phyloP scores from a whole-genome alignment of 2,797 vertebrate genomes.

The Crocodylus rhombifer region DNA sequence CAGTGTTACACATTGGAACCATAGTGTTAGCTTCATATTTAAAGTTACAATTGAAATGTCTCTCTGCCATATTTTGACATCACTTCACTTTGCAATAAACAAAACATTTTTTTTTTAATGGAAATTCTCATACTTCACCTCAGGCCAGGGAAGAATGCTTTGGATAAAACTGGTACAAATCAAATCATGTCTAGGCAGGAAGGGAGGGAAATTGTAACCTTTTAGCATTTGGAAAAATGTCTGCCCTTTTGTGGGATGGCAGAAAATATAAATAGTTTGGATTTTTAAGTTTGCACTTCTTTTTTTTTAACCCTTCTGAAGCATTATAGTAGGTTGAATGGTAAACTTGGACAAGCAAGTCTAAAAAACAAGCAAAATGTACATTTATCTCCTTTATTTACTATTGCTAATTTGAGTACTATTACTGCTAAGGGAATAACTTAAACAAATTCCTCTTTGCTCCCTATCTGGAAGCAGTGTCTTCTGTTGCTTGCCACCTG shows the following conservation, averaged over 20 bases:
- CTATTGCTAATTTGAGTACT: not conserved
- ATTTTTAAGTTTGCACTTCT: not conserved
- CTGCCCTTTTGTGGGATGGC: not conserved
- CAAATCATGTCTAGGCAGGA: not conserved
- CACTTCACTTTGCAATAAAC: not conserved
- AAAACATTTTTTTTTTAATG: slow-evolving; percentile 35
- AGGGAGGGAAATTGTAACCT: not conserved
- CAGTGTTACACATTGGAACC: not conserved
- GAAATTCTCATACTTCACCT: slow-evolving; percentile 27
- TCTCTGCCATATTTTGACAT: slow-evolving; percentile 17
- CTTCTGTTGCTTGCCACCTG: not conserved
- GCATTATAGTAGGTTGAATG: not conserved
- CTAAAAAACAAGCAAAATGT: not conserved
- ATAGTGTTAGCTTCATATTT: slow-evolving; percentile 16
- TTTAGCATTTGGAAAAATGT: not conserved
- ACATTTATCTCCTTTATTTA: not conserved
- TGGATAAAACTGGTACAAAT: not conserved
- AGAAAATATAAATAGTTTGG: not conserved
- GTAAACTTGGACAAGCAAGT: not conserved
- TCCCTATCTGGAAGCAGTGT: not conserved
- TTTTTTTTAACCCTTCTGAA: not conserved
- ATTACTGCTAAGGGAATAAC: not conserved
- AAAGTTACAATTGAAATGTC: slow-evolving; percentile 37
- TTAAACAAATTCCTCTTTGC: too few species aligned
- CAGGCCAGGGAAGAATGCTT: not conserved